phyloP scores from a whole-genome alignment of 2,797 vertebrate genomes.

The Triplophysa yarkandensis region DNA sequence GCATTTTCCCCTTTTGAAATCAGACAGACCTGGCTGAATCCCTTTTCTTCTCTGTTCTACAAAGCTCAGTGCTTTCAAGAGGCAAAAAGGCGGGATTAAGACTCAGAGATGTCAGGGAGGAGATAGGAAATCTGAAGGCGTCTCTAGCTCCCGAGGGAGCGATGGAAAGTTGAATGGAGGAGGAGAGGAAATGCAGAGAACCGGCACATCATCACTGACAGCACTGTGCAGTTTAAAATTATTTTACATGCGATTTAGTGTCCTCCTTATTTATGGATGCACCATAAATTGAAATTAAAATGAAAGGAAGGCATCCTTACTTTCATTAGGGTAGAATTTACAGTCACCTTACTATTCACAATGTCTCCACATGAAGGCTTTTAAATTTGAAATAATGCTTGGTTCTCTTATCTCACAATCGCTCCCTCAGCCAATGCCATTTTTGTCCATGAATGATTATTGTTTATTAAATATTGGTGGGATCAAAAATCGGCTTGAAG shows the following conservation, averaged over 20 bases:
- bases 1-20: constrained; percentile 49
- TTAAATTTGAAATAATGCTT: constrained; percentile 2
- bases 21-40: constrained; percentile 33
- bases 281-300: too few relatives aligned
- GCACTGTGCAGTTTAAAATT: background rate
- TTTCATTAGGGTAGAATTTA: too few relatives aligned
- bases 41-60: constrained; percentile 34
- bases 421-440: constrained; percentile 2
- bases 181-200: constrained; percentile 40
- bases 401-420: background rate
- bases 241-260: constrained; percentile 19
- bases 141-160: constrained; percentile 30
- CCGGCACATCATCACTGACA: constrained; percentile 41
- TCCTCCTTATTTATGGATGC: constrained; percentile 9
- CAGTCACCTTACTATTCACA: background rate
- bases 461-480: constrained; percentile 42
- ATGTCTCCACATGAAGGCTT: constrained; percentile 9
- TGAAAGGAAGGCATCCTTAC: too few relatives aligned
- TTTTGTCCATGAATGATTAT: constrained; percentile 38
- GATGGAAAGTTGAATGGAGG: constrained; percentile 25
- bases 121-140: constrained; percentile 46
- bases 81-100: constrained; percentile 41
- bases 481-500: constrained; percentile 27
- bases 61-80: constrained; percentile 33
- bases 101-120: constrained; percentile 37